Percentiles rank a stretch among this genome's conserved stretches.
Evolutionary conservation across 1,140 invertebrate species (phyloP).

Genomic region (Heliconius congener): DNA sequence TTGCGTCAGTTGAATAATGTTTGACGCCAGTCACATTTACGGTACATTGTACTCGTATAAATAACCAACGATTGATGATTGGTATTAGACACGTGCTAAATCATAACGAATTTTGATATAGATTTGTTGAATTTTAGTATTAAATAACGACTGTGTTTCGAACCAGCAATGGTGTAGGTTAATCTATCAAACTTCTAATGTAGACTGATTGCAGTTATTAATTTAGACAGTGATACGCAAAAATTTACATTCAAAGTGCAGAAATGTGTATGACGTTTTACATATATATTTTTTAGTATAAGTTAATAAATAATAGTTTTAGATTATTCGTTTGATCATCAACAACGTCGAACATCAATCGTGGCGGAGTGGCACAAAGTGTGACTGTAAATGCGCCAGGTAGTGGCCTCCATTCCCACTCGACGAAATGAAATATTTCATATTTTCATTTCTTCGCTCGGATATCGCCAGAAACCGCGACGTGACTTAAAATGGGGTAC

Average conservation of each 20-base stretch:
- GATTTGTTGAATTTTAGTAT: background rate
- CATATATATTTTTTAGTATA: too few relatives aligned
- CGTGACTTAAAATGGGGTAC: too few relatives aligned
- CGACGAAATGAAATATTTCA: too few relatives aligned
- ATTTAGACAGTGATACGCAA: background rate
- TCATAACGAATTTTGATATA: background rate
- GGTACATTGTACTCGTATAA: slow-evolving; percentile 1
- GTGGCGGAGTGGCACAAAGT: too few relatives aligned
- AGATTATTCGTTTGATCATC: too few relatives aligned
- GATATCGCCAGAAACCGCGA: too few relatives aligned
- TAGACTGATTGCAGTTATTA: background rate
- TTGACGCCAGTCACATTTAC: slow-evolving; percentile 3
- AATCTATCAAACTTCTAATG: background rate
- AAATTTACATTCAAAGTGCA: background rate
- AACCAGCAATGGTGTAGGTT: background rate
- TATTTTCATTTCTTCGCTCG: too few relatives aligned
- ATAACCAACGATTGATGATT: slow-evolving; percentile 2
- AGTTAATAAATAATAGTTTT: too few relatives aligned
- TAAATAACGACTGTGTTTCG: background rate
- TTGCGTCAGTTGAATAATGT: background rate
- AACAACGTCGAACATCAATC: too few relatives aligned
- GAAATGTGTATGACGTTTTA: too few relatives aligned
- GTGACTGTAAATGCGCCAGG: too few relatives aligned
- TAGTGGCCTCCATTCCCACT: too few relatives aligned
- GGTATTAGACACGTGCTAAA: background rate